These are phyloP conservation scores for Lamproptera curius DNA, from an alignment of 2,888 invertebrate genomes.

Conservation along the genomic window DNA sequence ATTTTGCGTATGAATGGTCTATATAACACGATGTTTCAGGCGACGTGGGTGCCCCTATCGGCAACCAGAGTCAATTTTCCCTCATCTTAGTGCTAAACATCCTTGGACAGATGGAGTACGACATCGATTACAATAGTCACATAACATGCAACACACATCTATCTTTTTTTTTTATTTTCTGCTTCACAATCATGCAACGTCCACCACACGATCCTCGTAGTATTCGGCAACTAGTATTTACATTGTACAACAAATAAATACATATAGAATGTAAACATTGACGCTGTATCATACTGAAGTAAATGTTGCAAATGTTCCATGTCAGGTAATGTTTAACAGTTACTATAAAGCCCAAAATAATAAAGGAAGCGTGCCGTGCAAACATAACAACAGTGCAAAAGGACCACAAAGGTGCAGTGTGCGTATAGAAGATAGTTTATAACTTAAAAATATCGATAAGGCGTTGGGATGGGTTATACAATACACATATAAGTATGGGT, in stretches of 20 bases:
- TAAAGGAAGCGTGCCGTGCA: slow-evolving; percentile 61
- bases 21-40: slow-evolving; percentile 65
- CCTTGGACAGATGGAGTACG: slow-evolving; percentile 73
- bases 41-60: slow-evolving; percentile 58
- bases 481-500: slow-evolving; percentile 19
- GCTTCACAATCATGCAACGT: slow-evolving; percentile 71
- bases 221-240: slow-evolving; percentile 46
- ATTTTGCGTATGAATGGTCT: slow-evolving; percentile 39
- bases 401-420: slow-evolving; percentile 59
- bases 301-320: slow-evolving; percentile 54
- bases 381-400: slow-evolving; percentile 53
- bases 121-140: slow-evolving; percentile 65
- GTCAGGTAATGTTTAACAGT: slow-evolving; percentile 33
- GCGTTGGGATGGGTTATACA: slow-evolving; percentile 15
- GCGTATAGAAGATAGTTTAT: slow-evolving; percentile 26
- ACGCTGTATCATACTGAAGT: slow-evolving; percentile 58
- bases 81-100: slow-evolving; percentile 69
- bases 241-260: slow-evolving; percentile 51
- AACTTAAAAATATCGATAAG: slow-evolving; percentile 17
- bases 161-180: slow-evolving; percentile 54
- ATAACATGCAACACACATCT: slow-evolving; percentile 77
- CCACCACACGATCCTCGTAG: slow-evolving; percentile 42
- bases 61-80: slow-evolving; percentile 76
- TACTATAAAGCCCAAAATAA: slow-evolving; percentile 46
- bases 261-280: slow-evolving; percentile 58